Conservation (phyloP, 2,888 invertebrate species). For the Steinernema hermaphroditum region DNA sequence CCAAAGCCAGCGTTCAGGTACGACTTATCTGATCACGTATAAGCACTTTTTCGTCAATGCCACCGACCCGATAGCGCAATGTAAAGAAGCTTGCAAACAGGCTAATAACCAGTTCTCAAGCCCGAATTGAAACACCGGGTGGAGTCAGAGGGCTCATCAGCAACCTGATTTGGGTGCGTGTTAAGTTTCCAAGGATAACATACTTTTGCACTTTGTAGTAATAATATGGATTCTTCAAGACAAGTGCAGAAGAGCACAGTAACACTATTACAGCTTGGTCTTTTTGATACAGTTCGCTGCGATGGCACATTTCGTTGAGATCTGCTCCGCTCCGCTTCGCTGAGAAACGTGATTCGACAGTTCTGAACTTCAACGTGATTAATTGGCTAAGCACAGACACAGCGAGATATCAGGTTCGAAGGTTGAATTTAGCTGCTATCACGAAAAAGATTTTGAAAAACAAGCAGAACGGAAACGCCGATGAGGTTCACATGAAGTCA, state of each 20-base stretch:
- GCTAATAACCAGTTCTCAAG: constrained; percentile 9
- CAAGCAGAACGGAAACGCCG: too few relatives aligned
- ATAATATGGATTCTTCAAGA: neutral
- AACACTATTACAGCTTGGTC: neutral
- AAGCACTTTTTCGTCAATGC: constrained; percentile 20
- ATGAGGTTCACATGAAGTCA: too few relatives aligned
- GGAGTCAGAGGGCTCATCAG: neutral
- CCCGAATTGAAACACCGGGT: constrained; percentile 14
- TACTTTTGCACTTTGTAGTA: neutral
- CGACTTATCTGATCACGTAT: constrained; percentile 18
- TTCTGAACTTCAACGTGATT: too few relatives aligned
- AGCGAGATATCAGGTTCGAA: too few relatives aligned
- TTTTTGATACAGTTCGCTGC: neutral
- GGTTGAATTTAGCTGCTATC: too few relatives aligned
- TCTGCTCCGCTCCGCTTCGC: too few relatives aligned
- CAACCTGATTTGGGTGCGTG: neutral
- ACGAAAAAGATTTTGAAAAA: too few relatives aligned
- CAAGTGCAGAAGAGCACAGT: too few relatives aligned
- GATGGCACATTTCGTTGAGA: too few relatives aligned
- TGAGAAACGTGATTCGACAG: too few relatives aligned
- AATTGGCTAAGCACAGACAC: too few relatives aligned
- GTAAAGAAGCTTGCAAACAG: constrained; percentile 6
- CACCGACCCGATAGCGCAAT: constrained; percentile 14
- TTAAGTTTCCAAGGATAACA: neutral
- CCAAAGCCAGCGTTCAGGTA: neutral